phyloP scores from a whole-genome alignment of 1,140 invertebrate genomes.

The Cotesia typhae region DNA sequence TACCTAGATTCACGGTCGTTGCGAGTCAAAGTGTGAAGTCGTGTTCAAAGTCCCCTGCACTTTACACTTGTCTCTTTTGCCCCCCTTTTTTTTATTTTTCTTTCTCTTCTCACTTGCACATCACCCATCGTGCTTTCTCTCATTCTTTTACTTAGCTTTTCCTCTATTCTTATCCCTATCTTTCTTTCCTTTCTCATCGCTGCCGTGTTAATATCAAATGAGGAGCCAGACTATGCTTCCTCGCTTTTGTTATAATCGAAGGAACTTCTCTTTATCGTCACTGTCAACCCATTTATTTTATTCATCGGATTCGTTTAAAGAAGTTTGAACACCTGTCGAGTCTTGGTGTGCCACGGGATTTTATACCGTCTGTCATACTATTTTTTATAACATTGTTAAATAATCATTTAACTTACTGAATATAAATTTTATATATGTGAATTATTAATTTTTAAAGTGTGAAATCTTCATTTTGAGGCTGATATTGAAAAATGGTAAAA shows the following conservation, averaged over 20 bases:
- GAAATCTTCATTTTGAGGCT: too few relatives aligned
- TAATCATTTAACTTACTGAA: not conserved
- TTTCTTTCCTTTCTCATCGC: slow-evolving; percentile 20
- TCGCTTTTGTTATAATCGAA: slow-evolving; percentile 63
- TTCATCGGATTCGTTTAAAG: slow-evolving; percentile 61
- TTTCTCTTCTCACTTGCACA: not conserved
- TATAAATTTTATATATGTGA: not conserved
- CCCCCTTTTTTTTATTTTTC: slow-evolving; percentile 1
- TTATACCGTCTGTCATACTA: slow-evolving; percentile 3
- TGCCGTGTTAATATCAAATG: slow-evolving; percentile 63
- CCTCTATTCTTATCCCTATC: slow-evolving; percentile 22
- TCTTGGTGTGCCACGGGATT: slow-evolving; percentile 42
- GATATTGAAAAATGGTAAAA: too few relatives aligned
- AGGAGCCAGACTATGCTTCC: slow-evolving; percentile 52
- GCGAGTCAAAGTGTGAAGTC: slow-evolving; percentile 66
- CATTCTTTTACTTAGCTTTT: not conserved
- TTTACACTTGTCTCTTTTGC: slow-evolving; percentile 51
- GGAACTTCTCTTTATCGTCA: slow-evolving; percentile 59
- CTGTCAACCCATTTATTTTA: slow-evolving; percentile 60
- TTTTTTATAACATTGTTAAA: not conserved
- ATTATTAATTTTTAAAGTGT: too few relatives aligned
- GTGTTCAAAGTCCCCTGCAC: slow-evolving; percentile 64
- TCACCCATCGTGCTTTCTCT: slow-evolving; percentile 18
- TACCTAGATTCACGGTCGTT: slow-evolving; percentile 61
- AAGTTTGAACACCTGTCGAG: slow-evolving; percentile 59